Percentiles rank a stretch among this genome's conserved stretches.
These are phyloP conservation scores for Metalampra italica DNA, from an alignment of 2,888 invertebrate species.

Conservation along the genomic window DNA sequence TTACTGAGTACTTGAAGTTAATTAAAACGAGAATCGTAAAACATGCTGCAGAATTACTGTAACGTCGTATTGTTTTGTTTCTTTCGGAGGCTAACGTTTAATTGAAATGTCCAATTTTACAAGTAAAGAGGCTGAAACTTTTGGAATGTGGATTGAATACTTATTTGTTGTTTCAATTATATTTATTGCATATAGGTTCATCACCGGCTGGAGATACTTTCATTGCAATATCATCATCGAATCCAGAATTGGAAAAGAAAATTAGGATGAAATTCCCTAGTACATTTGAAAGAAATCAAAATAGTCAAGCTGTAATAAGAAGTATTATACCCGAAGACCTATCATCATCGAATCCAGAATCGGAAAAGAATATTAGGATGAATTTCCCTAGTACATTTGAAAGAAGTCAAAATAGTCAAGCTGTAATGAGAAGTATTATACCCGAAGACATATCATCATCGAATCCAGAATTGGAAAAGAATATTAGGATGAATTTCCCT, in stretches of 20 bases:
- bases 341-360: slow-evolving; percentile 46
- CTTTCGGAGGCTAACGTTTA: too few relatives aligned
- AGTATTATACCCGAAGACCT: too few relatives aligned
- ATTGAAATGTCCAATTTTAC: too few relatives aligned
- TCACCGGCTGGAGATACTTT: slow-evolving; percentile 47
- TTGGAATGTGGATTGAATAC: too few relatives aligned
- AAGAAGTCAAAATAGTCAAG: slow-evolving; percentile 17
- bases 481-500: slow-evolving; percentile 23
- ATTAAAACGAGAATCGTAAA: too few relatives aligned
- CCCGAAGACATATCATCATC: slow-evolving; percentile 55
- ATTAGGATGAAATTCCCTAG: slow-evolving; percentile 21
- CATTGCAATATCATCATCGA: slow-evolving; percentile 48
- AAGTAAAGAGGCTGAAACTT: too few relatives aligned
- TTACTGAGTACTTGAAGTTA: too few relatives aligned
- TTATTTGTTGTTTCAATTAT: background rate
- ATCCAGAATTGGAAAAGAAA: slow-evolving; percentile 44
- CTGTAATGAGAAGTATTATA: too few relatives aligned
- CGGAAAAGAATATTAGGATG: slow-evolving; percentile 36
- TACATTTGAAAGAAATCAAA: slow-evolving; percentile 21
- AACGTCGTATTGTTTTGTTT: too few relatives aligned
- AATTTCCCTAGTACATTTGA: slow-evolving; percentile 21
- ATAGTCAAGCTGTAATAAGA: slow-evolving; percentile 11
- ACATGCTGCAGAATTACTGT: too few relatives aligned
- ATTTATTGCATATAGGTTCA: slow-evolving; percentile 33
- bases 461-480: slow-evolving; percentile 44